A percentile compares a stretch with the other conserved stretches of the same genome.
Conservation (phyloP, 2,797 vertebrate genomes). For the Galagoides demidoff region DNA sequence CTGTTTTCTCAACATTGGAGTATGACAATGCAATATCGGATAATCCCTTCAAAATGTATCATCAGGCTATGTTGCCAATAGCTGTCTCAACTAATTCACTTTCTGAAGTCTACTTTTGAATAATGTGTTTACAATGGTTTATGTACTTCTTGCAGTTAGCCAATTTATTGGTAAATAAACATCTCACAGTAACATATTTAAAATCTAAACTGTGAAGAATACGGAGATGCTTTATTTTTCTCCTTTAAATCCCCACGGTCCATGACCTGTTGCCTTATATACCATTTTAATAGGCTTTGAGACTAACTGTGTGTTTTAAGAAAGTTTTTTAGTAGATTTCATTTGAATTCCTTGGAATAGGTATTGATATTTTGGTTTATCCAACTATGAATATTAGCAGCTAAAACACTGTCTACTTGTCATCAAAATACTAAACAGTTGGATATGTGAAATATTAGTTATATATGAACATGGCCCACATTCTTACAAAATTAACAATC, state of each 20-base stretch:
- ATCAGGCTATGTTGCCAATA: not conserved
- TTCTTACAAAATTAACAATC: not conserved
- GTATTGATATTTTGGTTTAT: not conserved
- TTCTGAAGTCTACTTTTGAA: not conserved
- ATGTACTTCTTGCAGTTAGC: not conserved
- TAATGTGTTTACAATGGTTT: not conserved
- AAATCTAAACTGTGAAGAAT: not conserved
- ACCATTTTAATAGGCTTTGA: not conserved
- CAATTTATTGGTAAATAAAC: not conserved
- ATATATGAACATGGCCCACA: not conserved
- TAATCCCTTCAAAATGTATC: not conserved
- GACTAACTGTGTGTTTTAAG: not conserved
- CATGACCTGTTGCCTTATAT: not conserved
- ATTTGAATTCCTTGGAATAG: not conserved
- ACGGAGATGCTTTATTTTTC: constrained; percentile 1
- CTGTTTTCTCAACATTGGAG: not conserved
- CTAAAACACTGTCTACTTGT: not conserved
- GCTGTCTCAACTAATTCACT: not conserved
- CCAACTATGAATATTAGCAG: not conserved
- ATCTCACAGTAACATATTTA: not conserved
- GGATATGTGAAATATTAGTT: not conserved
- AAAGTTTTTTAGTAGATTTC: not conserved
- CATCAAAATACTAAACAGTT: not conserved
- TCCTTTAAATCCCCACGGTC: not conserved
- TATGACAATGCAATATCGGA: not conserved